Evolutionary conservation across 2,113 vertebrate species (phyloP), one percentile per base, ranked within the genome.

Genomic region (Oreochromis aureus): DNA sequence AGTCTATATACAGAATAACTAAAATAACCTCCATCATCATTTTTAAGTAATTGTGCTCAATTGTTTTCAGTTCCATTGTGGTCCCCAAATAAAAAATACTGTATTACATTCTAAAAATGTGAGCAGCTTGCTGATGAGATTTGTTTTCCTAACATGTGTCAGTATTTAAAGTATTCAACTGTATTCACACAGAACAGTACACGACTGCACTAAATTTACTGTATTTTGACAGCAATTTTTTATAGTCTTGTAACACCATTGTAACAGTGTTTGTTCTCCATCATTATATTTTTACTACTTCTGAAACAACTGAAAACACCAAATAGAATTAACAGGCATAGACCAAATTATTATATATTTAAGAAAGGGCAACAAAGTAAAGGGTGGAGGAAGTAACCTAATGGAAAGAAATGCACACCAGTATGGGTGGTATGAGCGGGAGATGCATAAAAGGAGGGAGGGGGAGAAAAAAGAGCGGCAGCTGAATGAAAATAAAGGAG

Each of bases 401-500:
- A 69, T 9, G 66, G 66, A 87, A 73, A 89, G 81, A 92, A 92
- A 88, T 54, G 22, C 87, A 94, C 82, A 91, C 89, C 86, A 39
- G 19, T 41, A 54, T 66, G 84, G 79, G 82, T 80, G 80, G 78
- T 83, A 79, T 83, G 58, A 90, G 93, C 83, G 90, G 79, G 90
- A 94, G 91, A 91, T 80, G 86, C 53, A 92, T 66, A 90, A 92
- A 93, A 86, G 85, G 53, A 87, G 51, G 79, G 89, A 91, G 81
- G 61, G 34, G 19, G 84, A 79, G 69, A 87, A 83, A 71, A 83
- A 87, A 85, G 73, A 82, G 66, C 1, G 32, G 48, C 24, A 12
- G 55, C 83, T 81, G 73, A 84, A 61, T 73, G 84, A 89, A 90
- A 94, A 91, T 48, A 84, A 84, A 90, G 78, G 48, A 90, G 86